These are phyloP conservation scores for Corynorhinus townsendii DNA, from an alignment of 2,113 vertebrate genomes.

Conservation along the genomic window DNA sequence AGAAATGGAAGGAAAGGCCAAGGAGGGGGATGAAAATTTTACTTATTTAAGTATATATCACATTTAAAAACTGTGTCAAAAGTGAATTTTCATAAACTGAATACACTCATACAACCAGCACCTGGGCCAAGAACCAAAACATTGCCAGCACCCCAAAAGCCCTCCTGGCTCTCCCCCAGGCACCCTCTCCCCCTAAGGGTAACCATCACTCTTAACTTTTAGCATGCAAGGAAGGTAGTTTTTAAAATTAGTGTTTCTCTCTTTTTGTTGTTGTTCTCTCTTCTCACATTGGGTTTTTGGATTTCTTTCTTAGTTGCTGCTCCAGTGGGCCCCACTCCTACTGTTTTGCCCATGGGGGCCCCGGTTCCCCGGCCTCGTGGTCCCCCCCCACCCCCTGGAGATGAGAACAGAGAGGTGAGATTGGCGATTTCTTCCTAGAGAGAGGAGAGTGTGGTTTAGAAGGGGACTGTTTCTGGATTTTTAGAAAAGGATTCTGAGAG, in stretches of 20 bases:
- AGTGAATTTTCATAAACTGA: background rate
- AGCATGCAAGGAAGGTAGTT: background rate
- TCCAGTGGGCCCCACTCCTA: slow-evolving; percentile 81
- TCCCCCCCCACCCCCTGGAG: slow-evolving; percentile 88
- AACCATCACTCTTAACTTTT: background rate
- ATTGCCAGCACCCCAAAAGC: background rate
- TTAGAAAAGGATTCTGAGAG: background rate
- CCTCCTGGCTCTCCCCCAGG: fast-evolving
- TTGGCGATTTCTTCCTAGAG: background rate
- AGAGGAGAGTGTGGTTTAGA: background rate
- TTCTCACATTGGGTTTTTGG: background rate
- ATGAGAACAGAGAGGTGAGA: slow-evolving; percentile 88
- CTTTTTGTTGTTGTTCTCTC: background rate
- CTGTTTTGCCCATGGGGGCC: slow-evolving; percentile 82
- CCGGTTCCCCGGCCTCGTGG: slow-evolving; percentile 76
- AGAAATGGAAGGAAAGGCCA: background rate
- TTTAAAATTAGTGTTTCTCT: background rate
- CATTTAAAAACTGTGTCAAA: background rate
- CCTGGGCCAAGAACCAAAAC: background rate
- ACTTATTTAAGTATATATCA: background rate
- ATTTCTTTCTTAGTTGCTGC: slow-evolving; percentile 59
- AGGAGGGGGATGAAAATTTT: background rate
- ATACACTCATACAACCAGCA: background rate
- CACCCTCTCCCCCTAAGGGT: background rate
- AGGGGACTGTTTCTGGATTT: background rate